These are phyloP conservation scores for Orthosia cruda DNA, from an alignment of 2,888 invertebrate genomes.

Conservation along the genomic window DNA sequence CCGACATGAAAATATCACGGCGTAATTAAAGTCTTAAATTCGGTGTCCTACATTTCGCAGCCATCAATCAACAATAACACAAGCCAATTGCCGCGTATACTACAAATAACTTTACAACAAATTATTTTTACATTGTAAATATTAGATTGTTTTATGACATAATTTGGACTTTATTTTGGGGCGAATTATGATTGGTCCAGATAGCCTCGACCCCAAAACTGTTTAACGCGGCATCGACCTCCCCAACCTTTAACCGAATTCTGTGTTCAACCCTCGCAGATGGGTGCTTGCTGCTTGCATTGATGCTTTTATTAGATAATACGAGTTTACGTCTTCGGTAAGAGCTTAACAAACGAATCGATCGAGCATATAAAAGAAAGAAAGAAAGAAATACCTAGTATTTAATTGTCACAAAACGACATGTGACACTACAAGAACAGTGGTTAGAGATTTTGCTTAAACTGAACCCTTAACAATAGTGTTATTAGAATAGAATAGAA, in stretches of 20 bases:
- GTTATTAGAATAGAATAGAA: too few relatives aligned
- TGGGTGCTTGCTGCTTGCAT: constrained; percentile 76
- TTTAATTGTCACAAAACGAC: too few relatives aligned
- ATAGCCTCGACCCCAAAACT: constrained; percentile 83
- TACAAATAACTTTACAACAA: constrained; percentile 40
- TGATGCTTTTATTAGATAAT: constrained; percentile 83
- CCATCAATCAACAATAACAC: constrained; percentile 54
- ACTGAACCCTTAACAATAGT: too few relatives aligned
- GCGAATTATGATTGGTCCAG: constrained; percentile 82
- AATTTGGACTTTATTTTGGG: constrained; percentile 81
- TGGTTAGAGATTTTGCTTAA: too few relatives aligned
- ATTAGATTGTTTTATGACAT: constrained; percentile 75
- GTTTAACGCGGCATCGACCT: constrained; percentile 79
- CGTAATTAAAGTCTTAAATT: constrained; percentile 49
- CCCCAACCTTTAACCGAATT: constrained; percentile 87
- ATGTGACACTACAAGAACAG: too few relatives aligned
- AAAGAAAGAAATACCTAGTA: too few relatives aligned
- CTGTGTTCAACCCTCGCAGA: constrained; percentile 80
- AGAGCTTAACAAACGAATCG: constrained; percentile 53
- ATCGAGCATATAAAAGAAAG: constrained; percentile 26
- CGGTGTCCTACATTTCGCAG: constrained; percentile 47
- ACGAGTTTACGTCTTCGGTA: constrained; percentile 66
- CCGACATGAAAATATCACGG: constrained; percentile 40
- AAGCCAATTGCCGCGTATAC: constrained; percentile 19
- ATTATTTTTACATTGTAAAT: constrained; percentile 54